Percentiles rank a stretch among this genome's conserved stretches.
Evolutionary conservation across 2,113 vertebrate species (phyloP).

Genomic region (Thunnus thynnus): DNA sequence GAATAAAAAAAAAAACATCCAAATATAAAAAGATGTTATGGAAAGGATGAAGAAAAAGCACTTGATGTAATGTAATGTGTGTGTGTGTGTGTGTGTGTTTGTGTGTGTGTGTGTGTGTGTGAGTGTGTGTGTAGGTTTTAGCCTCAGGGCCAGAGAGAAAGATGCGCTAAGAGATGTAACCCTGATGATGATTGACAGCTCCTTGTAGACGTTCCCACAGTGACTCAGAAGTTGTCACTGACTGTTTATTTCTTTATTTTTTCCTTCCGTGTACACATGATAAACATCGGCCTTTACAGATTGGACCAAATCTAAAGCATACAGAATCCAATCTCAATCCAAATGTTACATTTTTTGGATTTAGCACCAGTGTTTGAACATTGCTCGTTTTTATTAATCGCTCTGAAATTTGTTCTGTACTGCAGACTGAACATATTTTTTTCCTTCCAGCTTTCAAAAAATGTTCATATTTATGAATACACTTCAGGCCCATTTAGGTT

Average conservation of each 20-base stretch:
- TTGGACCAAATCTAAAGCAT: not conserved
- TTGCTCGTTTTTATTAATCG: too few species aligned
- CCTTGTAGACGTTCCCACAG: slow-evolving; percentile 35
- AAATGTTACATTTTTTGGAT: not conserved
- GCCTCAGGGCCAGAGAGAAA: slow-evolving; percentile 26
- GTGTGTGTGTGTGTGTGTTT: not conserved
- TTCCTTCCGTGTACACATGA: not conserved
- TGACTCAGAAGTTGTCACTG: slow-evolving; percentile 51
- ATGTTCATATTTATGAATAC: slow-evolving; percentile 16
- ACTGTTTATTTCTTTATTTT: slow-evolving; percentile 36
- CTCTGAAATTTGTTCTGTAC: too few species aligned
- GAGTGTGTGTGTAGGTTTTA: not conserved
- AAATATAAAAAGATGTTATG: not conserved
- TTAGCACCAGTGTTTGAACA: not conserved
- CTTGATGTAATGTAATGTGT: not conserved
- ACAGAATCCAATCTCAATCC: not conserved
- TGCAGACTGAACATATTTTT: not conserved
- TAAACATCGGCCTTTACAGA: not conserved
- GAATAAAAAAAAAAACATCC: too few species aligned
- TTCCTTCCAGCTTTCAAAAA: slow-evolving; percentile 1
- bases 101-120: too few species aligned
- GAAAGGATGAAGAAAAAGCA: slow-evolving; percentile 3
- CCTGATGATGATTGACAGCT: slow-evolving; percentile 62
- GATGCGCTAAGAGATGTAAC: slow-evolving; percentile 13
- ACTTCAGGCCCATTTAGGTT: slow-evolving; percentile 15